phyloP scores from a whole-genome alignment of 2,888 invertebrate genomes.

The Agonum fuliginosum region DNA sequence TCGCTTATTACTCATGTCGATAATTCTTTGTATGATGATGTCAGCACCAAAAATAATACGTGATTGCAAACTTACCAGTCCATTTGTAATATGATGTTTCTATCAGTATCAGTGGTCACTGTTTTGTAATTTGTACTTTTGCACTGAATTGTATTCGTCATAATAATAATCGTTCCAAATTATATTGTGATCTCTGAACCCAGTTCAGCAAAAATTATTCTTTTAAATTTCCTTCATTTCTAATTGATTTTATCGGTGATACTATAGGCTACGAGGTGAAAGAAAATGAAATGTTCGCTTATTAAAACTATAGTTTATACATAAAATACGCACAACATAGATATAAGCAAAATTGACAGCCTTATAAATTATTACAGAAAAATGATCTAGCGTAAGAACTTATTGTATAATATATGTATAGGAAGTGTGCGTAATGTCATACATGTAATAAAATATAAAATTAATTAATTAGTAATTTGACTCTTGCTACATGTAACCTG shows the following conservation, averaged over 20 bases:
- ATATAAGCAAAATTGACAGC: slow-evolving; percentile 60
- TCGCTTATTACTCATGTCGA: slow-evolving; percentile 43
- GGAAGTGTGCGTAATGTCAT: slow-evolving; percentile 58
- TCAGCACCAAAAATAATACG: slow-evolving; percentile 48
- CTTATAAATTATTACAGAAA: slow-evolving; percentile 59
- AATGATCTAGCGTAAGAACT: slow-evolving; percentile 56
- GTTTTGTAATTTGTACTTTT: neutral
- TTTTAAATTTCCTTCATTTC: too few species aligned
- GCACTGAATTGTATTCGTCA: neutral
- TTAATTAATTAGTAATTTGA: slow-evolving; percentile 59
- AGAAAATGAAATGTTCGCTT: slow-evolving; percentile 50
- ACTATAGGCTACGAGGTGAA: slow-evolving; percentile 18
- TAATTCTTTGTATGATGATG: slow-evolving; percentile 44
- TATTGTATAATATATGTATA: slow-evolving; percentile 58
- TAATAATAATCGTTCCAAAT: too few species aligned
- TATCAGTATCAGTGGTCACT: neutral
- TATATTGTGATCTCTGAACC: too few species aligned
- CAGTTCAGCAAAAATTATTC: too few species aligned
- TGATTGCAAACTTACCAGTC: neutral
- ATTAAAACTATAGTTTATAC: slow-evolving; percentile 60
- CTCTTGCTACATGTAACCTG: slow-evolving; percentile 59
- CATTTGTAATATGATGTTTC: slow-evolving; percentile 23
- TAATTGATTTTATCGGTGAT: slow-evolving; percentile 14
- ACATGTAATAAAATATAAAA: slow-evolving; percentile 60
- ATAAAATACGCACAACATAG: slow-evolving; percentile 60